A percentile compares a stretch with the other conserved stretches of the same genome.
phyloP scores from a whole-genome alignment of 2,113 vertebrate species.

The Turdus rufiventris region DNA sequence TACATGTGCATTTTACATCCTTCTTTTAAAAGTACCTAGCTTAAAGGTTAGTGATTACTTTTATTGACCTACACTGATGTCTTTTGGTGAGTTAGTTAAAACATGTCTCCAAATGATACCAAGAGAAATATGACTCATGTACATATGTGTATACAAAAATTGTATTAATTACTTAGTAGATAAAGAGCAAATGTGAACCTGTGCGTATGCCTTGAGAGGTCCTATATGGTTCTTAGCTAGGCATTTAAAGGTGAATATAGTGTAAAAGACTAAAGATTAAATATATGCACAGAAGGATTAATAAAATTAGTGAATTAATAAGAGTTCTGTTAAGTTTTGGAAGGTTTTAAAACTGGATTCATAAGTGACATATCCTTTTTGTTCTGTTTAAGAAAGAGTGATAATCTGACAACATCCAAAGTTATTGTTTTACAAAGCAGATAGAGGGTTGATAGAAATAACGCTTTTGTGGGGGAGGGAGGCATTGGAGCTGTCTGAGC shows the following conservation, averaged over 20 bases:
- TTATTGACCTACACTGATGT: not conserved
- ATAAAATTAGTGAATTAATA: not conserved
- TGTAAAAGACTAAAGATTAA: not conserved
- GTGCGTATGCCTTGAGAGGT: not conserved
- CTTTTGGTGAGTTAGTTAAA: not conserved
- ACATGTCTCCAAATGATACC: not conserved
- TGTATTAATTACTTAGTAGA: not conserved
- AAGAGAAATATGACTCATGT: not conserved
- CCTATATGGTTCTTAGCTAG: not conserved
- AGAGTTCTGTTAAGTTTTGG: not conserved
- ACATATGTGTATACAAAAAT: not conserved
- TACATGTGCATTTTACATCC: not conserved
- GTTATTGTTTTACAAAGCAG: not conserved
- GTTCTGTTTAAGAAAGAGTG: not conserved
- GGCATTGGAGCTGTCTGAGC: not conserved
- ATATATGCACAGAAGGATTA: not conserved
- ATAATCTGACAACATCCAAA: not conserved
- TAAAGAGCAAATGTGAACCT: not conserved
- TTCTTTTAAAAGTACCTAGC: not conserved
- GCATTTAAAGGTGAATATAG: not conserved
- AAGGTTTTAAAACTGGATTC: not conserved
- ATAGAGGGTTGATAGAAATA: not conserved
- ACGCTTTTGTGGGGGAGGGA: accelerated
- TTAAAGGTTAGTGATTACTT: not conserved
- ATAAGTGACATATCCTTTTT: not conserved